Evolutionary conservation across 1,140 invertebrate genomes (phyloP), one percentile per base, ranked within the genome.

Genomic region (Drosophila navojoa): DNA sequence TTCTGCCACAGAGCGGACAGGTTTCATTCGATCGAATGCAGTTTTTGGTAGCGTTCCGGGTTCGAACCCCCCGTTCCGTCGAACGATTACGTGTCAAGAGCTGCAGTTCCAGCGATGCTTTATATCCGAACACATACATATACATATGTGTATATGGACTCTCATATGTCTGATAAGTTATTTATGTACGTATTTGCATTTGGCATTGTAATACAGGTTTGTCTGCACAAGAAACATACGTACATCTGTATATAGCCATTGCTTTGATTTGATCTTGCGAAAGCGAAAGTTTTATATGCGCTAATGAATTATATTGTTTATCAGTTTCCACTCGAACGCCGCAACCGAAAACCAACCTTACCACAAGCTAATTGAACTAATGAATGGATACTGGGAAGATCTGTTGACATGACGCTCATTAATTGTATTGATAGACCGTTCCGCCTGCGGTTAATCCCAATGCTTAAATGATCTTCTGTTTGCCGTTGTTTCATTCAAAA

Each of bases 191-290:
- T 82, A 86, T 87, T 89, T 86, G 71, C 84, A 89, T 89, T 87
- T 82, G 82, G 82, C 79, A 86, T 89, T 86, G 82, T 89, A 89
- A 82, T 63, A 72, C 82, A 67, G 77, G 81, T 87, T 85, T 85
- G 19, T 73, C 64, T 60, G 54, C 22, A 42, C 52, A 49, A 59
- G 54, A 49, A 32, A 25, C 47, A 49, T 49, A 49, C 10, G 11
- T 49, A 49, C 22, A 49, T 25, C 32, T 32, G 10, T 44, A 45
- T 45, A 9, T 16, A 62, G 61, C 60, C 68, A 69, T 70, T 73
- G 79, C 62, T 72, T 89, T 87, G 72, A 89, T 86, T 86, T 89
- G 82, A 89, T 86, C 82, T 86, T 86, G 79, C 82, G 71, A 86
- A 86, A 86, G 82, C 82, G 82, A 89, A 86, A 86, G 82, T 86